Base-by-base conservation (phyloP, 1,140 invertebrate species). In the Sesamia nonagrioides region DNA sequence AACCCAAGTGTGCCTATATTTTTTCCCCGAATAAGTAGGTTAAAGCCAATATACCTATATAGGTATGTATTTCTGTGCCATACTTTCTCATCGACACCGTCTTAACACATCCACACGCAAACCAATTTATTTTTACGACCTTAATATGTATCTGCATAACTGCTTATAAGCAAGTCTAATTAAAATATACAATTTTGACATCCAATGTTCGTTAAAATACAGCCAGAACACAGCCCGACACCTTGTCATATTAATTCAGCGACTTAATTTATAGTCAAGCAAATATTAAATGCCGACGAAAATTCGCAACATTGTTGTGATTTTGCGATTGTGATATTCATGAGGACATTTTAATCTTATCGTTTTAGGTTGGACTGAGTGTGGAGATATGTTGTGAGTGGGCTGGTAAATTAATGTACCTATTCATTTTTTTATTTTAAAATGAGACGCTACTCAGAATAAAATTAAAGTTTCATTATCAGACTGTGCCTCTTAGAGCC, bases 291-390 rank as follows among this genome's bases (percentile, higher is more conserved):
- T 73, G 71, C 68, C 50, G 68, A 63, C 37, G 66, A 82, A 79
- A 84, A 81, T 84, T 45, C 63, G 69, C 84, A 81, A 90, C 90
- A 88, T 74, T 87, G 88, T 92, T 88, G 86, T 79, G 80, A 88
- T 27, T 37, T 68, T 68, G 60, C 35, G 63, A 68, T 88, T 84
- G 79, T 84, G 83, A 84, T 86, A 82, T 86, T 79, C 73, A 85
- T 66, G 76, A 66, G 78, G 82, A 90, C 83, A 80, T 82, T 90
- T 87, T 88, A 86, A 90, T 90, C 81, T 81, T 58, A 73, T 73
- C 18, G 13, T 45, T 42, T 60, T 33, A 40, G 33, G 50, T 48
- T n/a, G 52, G 35, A n/a, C 63, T 52, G 17, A 72, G 40, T 58
- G 45, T 18, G 61, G 11, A 42, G 6, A 15, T 37, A 40, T 56